Conservation (phyloP, 1,140 invertebrate genomes). For the Teleopsis dalmanni region DNA sequence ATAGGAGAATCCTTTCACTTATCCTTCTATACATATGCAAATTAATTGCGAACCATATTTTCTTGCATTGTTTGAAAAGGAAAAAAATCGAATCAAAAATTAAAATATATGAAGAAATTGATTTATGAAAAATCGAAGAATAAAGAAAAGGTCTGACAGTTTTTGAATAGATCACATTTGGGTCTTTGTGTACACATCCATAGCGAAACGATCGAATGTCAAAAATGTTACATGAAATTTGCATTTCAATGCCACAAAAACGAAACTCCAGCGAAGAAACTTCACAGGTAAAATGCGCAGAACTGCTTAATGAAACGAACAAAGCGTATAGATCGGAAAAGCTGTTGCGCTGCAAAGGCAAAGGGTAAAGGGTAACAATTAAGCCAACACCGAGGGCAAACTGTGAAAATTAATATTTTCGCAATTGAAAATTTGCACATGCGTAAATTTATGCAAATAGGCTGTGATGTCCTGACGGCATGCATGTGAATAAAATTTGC, state of each 20-base stretch:
- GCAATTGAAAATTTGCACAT: conserved; percentile 5
- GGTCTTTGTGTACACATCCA: neutral
- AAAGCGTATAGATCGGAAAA: no score
- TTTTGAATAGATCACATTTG: conserved; percentile 6
- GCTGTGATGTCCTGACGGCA: no score
- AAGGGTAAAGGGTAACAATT: neutral
- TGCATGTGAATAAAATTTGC: no score
- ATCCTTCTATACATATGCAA: neutral
- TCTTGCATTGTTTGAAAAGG: neutral
- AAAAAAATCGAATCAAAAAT: conserved; percentile 1
- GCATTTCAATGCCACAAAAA: conserved; percentile 5
- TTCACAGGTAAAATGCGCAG: no score
- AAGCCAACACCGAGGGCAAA: neutral
- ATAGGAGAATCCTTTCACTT: neutral
- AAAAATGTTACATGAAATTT: conserved; percentile 4
- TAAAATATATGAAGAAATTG: conserved; percentile 1
- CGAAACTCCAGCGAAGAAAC: no score
- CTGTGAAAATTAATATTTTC: conserved; percentile 11
- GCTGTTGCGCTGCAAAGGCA: no score
- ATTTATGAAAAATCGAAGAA: conserved; percentile 4
- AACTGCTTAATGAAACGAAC: no score
- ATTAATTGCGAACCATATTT: neutral
- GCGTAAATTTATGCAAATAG: conserved; percentile 2
- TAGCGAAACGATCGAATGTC: conserved; percentile 8
- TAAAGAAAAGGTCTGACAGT: neutral